phyloP scores from a whole-genome alignment of 2,113 vertebrate genomes.

The Cheilinus undulatus region DNA sequence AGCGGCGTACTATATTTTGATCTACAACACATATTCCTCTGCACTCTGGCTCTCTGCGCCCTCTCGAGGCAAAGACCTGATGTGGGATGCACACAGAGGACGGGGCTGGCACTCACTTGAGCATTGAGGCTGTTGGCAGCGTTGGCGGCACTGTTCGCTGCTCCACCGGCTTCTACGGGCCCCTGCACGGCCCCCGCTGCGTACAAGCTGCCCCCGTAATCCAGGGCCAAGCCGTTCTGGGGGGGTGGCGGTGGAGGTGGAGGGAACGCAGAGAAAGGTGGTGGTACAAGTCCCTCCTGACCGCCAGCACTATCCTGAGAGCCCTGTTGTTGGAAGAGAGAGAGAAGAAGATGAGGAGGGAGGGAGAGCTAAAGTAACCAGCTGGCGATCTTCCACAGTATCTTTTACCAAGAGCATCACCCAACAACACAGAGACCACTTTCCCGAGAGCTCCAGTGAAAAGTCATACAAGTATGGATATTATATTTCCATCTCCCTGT shows the following conservation, averaged over 20 bases:
- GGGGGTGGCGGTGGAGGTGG: constrained; percentile 85
- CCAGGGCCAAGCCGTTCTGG: constrained; percentile 85
- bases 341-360: constrained; percentile 34
- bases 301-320: constrained; percentile 84
- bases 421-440: constrained; percentile 45
- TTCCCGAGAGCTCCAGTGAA: constrained; percentile 47
- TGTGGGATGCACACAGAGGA: constrained; percentile 36
- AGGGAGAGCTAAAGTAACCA: constrained; percentile 41
- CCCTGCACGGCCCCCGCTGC: constrained; percentile 80
- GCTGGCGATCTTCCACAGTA: constrained; percentile 40
- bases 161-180: constrained; percentile 78
- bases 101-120: constrained; percentile 77
- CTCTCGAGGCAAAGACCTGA: constrained; percentile 31
- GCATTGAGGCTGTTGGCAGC: constrained; percentile 73
- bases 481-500: constrained; percentile 67
- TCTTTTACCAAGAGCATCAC: constrained; percentile 60
- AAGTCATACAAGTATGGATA: constrained; percentile 62
- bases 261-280: constrained; percentile 83
- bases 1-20: neutral
- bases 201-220: constrained; percentile 82
- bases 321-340: constrained; percentile 73
- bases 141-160: constrained; percentile 65
- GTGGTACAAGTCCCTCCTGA: constrained; percentile 84
- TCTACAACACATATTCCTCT: constrained; percentile 2
- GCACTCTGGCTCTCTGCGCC: neutral